These are phyloP conservation scores for Electrophaes corylata DNA, from an alignment of 2,888 invertebrate species.

Conservation along the genomic window DNA sequence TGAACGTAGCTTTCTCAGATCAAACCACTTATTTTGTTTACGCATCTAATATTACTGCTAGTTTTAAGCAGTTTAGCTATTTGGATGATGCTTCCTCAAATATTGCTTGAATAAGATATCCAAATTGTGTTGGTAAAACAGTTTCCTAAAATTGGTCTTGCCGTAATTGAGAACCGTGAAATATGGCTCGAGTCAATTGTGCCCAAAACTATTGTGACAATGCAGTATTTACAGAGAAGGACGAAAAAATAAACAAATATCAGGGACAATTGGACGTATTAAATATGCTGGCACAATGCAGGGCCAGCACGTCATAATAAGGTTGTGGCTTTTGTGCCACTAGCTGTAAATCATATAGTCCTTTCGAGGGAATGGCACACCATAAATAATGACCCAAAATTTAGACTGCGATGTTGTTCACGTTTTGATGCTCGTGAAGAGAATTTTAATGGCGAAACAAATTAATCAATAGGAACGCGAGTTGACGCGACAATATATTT, in stretches of 20 bases:
- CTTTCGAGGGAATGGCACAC: conserved; percentile 79
- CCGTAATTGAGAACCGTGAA: conserved; percentile 74
- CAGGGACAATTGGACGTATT: conserved; percentile 73
- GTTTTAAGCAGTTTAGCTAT: conserved; percentile 26
- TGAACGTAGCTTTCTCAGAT: conserved; percentile 61
- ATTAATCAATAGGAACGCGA: conserved; percentile 73
- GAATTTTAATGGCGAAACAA: conserved; percentile 76
- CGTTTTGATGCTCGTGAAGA: conserved; percentile 69
- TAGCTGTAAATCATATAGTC: conserved; percentile 81
- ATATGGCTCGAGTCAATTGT: conserved; percentile 72
- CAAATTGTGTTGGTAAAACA: conserved; percentile 60
- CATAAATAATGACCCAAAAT: conserved; percentile 78
- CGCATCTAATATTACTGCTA: conserved; percentile 41
- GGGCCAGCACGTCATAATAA: conserved; percentile 82
- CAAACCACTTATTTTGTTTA: conserved; percentile 53
- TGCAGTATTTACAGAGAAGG: conserved; percentile 77
- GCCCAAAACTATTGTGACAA: conserved; percentile 71
- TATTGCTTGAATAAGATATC: conserved; percentile 19
- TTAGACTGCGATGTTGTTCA: conserved; percentile 68
- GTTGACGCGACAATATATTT: conserved; percentile 52
- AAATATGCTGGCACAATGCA: conserved; percentile 78
- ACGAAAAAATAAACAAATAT: conserved; percentile 81
- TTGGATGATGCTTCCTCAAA: neutral
- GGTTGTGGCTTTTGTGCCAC: conserved; percentile 76
- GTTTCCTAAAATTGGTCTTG: conserved; percentile 50